A percentile compares a stretch with the other conserved stretches of the same genome.
phyloP scores from a whole-genome alignment of 2,113 vertebrate genomes.

The Falco punctatus region DNA sequence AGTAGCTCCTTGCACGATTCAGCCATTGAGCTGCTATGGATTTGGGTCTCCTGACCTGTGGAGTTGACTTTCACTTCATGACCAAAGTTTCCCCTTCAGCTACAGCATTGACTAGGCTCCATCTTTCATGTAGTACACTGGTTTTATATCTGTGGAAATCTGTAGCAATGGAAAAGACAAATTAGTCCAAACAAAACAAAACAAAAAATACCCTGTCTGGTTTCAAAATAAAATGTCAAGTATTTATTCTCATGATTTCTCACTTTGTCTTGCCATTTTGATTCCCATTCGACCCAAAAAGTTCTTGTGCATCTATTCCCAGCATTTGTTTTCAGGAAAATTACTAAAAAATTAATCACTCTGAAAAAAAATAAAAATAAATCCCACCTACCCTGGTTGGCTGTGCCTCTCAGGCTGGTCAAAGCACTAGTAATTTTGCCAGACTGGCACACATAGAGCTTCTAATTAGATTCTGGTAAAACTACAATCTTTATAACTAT shows the following conservation, averaged over 20 bases:
- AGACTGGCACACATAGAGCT: background rate
- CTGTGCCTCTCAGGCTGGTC: too few species aligned
- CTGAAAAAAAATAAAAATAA: too few species aligned
- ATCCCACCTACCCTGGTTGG: too few species aligned
- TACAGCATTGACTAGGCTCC: background rate
- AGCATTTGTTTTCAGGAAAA: background rate
- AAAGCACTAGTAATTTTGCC: background rate
- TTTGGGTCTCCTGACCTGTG: fast-evolving
- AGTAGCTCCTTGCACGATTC: background rate
- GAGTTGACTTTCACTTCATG: background rate
- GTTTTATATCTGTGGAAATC: background rate
- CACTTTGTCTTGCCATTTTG: background rate
- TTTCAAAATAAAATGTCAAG: background rate
- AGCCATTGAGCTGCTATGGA: background rate
- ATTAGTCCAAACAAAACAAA: background rate
- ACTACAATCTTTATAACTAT: background rate
- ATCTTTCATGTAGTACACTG: background rate
- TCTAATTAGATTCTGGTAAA: background rate
- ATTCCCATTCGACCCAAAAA: background rate
- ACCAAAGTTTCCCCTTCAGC: background rate
- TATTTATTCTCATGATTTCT: background rate
- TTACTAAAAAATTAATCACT: background rate
- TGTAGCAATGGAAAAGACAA: background rate
- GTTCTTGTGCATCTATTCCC: background rate
- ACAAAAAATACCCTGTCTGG: background rate